Evolutionary conservation across 2,113 vertebrate species (phyloP).

Genomic region (Redunca redunca): DNA sequence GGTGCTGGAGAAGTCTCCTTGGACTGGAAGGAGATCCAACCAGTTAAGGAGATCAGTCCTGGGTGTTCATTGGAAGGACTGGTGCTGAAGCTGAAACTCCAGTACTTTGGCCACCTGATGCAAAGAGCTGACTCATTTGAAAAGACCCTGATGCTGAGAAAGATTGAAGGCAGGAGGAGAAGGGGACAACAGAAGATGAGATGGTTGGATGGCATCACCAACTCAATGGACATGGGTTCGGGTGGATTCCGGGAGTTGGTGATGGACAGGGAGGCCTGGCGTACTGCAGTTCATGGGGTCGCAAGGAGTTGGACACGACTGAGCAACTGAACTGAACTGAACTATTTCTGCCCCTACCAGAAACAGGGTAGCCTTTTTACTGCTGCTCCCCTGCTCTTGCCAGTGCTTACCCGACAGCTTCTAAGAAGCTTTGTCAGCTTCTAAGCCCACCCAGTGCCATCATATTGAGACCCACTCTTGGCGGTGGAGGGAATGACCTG

Average conservation of each 20-base stretch:
- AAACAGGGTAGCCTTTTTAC: background rate
- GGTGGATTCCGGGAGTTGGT: background rate
- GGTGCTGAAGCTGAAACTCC: background rate
- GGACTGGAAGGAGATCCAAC: background rate
- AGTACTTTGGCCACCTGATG: background rate
- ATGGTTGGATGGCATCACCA: background rate
- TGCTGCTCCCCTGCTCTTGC: background rate
- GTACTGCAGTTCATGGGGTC: fast-evolving
- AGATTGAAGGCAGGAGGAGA: background rate
- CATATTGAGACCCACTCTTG: background rate
- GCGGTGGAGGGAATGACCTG: background rate
- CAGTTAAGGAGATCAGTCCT: background rate
- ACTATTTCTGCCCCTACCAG: background rate
- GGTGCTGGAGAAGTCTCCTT: background rate
- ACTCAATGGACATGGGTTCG: background rate
- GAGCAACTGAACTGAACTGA: background rate
- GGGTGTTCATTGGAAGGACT: background rate
- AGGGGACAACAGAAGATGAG: background rate
- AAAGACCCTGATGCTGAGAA: background rate
- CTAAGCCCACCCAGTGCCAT: background rate
- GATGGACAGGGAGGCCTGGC: background rate
- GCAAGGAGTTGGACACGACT: background rate
- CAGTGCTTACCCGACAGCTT: background rate
- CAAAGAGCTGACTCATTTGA: fast-evolving
- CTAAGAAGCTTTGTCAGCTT: background rate